Base-by-base conservation (phyloP, 2,888 invertebrate species). In the Lamellibrachia columna region DNA sequence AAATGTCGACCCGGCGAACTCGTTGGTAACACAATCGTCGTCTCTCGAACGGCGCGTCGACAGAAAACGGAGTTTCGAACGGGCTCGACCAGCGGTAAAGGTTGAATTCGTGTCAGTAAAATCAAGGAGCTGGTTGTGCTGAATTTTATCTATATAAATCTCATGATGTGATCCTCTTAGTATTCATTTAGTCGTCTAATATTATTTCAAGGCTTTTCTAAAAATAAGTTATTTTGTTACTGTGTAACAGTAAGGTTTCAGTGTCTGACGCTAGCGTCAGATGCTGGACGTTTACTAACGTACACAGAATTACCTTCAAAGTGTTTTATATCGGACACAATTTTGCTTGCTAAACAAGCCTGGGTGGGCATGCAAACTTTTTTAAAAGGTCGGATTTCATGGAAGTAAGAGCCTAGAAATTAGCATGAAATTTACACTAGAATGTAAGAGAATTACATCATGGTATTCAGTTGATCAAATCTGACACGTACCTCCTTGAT, bases 1-100 rank as follows among this genome's bases (percentile, higher is more conserved):
- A 75, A 75, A 75, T n/a, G 75, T 22, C 75, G 75, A 11, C n/a
- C 75, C n/a, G 22, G 75, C 75, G 6, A 75, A 15, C 75, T 75
- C 75, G 75, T 75, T 75, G 11, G 75, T 75, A n/a, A 75, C 75
- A 75, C 75, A 75, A 75, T 75, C 75, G 75, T 75, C 75, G 75
- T 75, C 15, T 75, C 15, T 75, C 22, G 75, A 75, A 75, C 75
- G n/a, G 75, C 75, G 15, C 22, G 75, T 75, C 75, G 75, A 22
- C 40, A 4, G 75, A 75, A 15, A 75, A 11, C 75, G n/a, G 75
- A 75, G 75, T 75, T 75, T 22, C 75, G 75, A 75, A 75, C 22
- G 75, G 75, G 75, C 3, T 22, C 75, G 2, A 22, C 6, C 75
- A 6, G 75, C 75, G 75, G 3, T 75, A 75, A 75, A 75, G 75